Evolutionary conservation across 2,113 vertebrate genomes (phyloP), one percentile per base, ranked within the genome.

Genomic region (Lepus timidus): DNA sequence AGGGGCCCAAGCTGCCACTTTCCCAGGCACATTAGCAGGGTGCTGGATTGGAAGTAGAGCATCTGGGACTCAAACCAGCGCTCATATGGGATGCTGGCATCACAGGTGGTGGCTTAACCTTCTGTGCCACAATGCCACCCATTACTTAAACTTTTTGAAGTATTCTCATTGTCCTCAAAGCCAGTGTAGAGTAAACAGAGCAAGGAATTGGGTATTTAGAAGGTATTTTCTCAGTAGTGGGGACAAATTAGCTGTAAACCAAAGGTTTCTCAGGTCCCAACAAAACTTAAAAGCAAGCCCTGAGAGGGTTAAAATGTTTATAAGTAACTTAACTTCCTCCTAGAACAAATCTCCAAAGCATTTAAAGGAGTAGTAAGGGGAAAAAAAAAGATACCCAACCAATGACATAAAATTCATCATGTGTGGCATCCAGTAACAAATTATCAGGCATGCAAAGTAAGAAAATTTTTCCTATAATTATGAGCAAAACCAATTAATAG

Each of bases 261-360:
- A 62, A 87, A 93, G n/a, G 52, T 87, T 90, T 62, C 27, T 93
- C 51, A 82, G n/a, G 4, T 52, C 44, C 89, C 90, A 87, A 44
- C 44, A 87, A 90, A 86, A 86, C 39, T 81, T 90, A 90, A 90
- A 67, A 86, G 25, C n/a, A 95, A 75, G 11, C 64, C 49, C 90
- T 61, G 31, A 39, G 88, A 76, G 68, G 68, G 44, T 75, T 83
- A 70, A 93, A 82, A 4, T 90, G 36, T 70, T 74, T 86, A 20
- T 81, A 79, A 90, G 31, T 67, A 86, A 84, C 22, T 75, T 71
- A 85, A 87, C 19, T 80, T 27, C 23, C 75, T 70, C n/a, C 49
- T 29, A 90, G n/a, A 95, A 68, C 23, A 71, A 85, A 90, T 25
- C 51, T 73, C 31, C 80, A 70, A 61, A 76, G 22, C 74, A 36